These are phyloP conservation scores for Drosophila jambulina DNA, from an alignment of 1,140 invertebrate genomes.

Conservation along the genomic window DNA sequence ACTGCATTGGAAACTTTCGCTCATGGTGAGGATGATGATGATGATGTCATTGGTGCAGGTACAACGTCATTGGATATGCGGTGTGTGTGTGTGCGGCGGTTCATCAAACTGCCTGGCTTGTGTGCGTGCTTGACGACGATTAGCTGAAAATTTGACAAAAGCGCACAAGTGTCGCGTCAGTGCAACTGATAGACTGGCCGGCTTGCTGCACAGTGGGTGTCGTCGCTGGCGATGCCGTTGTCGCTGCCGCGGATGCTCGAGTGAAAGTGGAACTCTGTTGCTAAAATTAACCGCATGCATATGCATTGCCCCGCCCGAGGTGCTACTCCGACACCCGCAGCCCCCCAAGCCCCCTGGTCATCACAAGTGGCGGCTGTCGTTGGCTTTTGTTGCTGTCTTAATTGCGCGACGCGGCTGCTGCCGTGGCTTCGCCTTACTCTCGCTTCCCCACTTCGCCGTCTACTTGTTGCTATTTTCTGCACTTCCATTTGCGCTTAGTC, in stretches of 20 bases:
- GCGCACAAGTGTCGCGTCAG: conserved; percentile 69
- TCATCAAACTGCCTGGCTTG: conserved; percentile 65
- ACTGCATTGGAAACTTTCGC: conserved; percentile 57
- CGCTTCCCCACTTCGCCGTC: conserved; percentile 28
- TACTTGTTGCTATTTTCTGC: conserved; percentile 79
- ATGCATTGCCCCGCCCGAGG: conserved; percentile 55
- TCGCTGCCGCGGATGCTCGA: conserved; percentile 18
- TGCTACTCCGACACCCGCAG: not conserved
- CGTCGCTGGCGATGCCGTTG: conserved; percentile 20
- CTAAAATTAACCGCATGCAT: conserved; percentile 72
- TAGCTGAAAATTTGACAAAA: conserved; percentile 79
- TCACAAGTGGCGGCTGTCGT: conserved; percentile 42
- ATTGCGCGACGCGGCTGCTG: conserved; percentile 58
- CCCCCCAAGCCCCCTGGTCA: conserved; percentile 1
- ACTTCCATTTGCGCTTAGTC: conserved; percentile 75
- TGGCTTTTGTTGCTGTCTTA: conserved; percentile 72
- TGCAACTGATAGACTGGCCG: conserved; percentile 20
- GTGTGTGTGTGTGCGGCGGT: conserved; percentile 31
- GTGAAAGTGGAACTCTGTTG: conserved; percentile 80
- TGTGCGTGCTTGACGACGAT: conserved; percentile 52
- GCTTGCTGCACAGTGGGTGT: conserved; percentile 57
- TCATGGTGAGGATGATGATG: conserved; percentile 17
- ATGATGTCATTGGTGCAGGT: conserved; percentile 57
- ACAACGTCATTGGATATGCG: conserved; percentile 35
- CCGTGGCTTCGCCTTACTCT: conserved; percentile 17